Percentiles rank a stretch among this genome's conserved stretches.
These are phyloP conservation scores for Squalus acanthias DNA, from an alignment of 2,797 vertebrate genomes.

Conservation along the genomic window DNA sequence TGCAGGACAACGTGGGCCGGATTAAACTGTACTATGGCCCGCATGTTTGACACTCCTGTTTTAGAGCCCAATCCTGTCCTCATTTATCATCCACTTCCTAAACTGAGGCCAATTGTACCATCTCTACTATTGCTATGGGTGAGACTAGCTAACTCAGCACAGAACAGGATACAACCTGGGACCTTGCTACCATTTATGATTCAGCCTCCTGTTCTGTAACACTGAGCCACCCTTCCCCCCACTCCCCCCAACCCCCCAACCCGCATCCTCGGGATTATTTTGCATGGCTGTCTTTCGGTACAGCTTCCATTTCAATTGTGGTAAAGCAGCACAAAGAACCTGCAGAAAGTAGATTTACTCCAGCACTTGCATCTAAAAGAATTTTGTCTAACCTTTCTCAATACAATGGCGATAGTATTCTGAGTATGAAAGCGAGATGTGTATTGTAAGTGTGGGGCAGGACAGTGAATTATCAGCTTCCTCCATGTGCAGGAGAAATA, in stretches of 20 bases:
- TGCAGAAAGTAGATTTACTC: conserved; percentile 19
- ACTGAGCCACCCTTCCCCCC: background rate
- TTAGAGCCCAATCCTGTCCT: background rate
- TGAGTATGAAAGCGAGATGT: conserved; percentile 14
- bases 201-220: background rate
- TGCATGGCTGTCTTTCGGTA: background rate
- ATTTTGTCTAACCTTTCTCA: conserved; percentile 26
- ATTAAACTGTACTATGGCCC: no score
- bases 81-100: background rate
- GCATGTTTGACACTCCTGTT: no score
- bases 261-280: background rate
- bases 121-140: background rate
- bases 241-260: background rate
- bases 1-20: no score
- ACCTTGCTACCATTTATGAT: background rate
- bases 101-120: background rate
- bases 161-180: background rate
- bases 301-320: background rate
- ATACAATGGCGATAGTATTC: conserved; percentile 11
- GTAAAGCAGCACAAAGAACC: background rate
- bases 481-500: conserved; percentile 13
- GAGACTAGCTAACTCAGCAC: background rate
- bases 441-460: background rate
- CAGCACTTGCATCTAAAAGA: background rate
- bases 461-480: conserved; percentile 23